Evolutionary conservation across 2,888 invertebrate genomes (phyloP), one percentile per base, ranked within the genome.

Genomic region (Hirtodrosophila cameraria): DNA sequence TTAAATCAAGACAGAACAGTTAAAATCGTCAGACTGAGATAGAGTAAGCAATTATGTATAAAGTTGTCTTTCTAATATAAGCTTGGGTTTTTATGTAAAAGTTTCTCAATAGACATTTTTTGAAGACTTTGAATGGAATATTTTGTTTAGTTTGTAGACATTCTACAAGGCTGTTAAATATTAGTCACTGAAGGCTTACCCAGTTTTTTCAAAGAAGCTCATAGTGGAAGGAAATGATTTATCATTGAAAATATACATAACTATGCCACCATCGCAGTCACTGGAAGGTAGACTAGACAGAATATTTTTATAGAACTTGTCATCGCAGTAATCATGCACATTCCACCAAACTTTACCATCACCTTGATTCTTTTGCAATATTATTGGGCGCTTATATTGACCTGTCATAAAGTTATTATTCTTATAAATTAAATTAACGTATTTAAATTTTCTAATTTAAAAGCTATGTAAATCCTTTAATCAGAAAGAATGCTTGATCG

Each of bases 201-300:
- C 98, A 89, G 97, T 96, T 48, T 96, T 97, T 36, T 97, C 97
- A 65, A 98, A 94, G 54, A 97, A 94, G 87, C 95, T 96, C 61
- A 98, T 45, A 95, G 95, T 57, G 94, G 94, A 0, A 0, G 99
- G 99, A 90, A 99, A 99, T 23, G 97, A 94, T 91, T 98, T 96
- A 88, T 99, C 98, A 89, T 96, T 98, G 91, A 99, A 98, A 0
- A 97, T 95, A 88, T 97, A 96, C 90, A 99, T 93, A 58, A 95
- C 87, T 1, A 89, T 50, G 2, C 84, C 84, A 3, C 53, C 53
- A 1, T 71, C 42, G 39, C 91, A 88, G 33, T 91, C 88, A 43
- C 58, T 64, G 0, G 31, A 4, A 1, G 82, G 80, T 20, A 81
- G 41, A 12, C 36, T 18, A 1, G 49, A 43, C 4, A 81, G 59